Percentiles rank a stretch among this genome's conserved stretches.
Conservation (phyloP, 64 coral and sea anemone species). For the Pocillopora verrucosa region DNA sequence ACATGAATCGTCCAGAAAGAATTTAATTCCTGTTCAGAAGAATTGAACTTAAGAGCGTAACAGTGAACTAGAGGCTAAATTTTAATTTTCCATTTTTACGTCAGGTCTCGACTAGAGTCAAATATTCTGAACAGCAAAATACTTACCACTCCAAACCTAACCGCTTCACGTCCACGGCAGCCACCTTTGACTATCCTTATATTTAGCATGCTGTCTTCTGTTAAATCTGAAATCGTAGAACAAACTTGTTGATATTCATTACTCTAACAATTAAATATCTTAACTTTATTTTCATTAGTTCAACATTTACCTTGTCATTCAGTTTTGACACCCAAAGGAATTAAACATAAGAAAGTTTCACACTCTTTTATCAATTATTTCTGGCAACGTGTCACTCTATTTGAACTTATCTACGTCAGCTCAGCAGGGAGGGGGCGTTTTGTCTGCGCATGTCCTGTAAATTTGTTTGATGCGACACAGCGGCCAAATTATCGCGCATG, state of each 20-base stretch:
- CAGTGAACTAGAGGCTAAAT: too few species aligned
- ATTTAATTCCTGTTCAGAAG: too few species aligned
- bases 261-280: not conserved
- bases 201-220: conserved; percentile 39
- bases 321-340: not conserved
- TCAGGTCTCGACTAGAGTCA: not conserved
- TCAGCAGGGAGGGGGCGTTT: too few species aligned
- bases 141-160: conserved; percentile 42
- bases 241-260: not conserved
- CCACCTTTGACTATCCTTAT: conserved; percentile 64
- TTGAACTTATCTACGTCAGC: too few species aligned
- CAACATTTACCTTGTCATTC: conserved; percentile 17
- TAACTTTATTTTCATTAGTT: not conserved
- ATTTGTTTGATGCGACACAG: too few species aligned
- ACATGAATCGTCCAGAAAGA: too few species aligned
- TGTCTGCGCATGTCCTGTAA: too few species aligned
- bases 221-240: not conserved
- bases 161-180: conserved; percentile 61
- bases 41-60: too few species aligned
- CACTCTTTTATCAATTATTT: not conserved
- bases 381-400: too few species aligned
- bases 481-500: too few species aligned
- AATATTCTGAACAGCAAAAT: not conserved
- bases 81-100: too few species aligned
- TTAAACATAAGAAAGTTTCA: not conserved